Evolutionary conservation across 2,113 vertebrate species (phyloP).

Genomic region (Pseudorectes ferrugineus): DNA sequence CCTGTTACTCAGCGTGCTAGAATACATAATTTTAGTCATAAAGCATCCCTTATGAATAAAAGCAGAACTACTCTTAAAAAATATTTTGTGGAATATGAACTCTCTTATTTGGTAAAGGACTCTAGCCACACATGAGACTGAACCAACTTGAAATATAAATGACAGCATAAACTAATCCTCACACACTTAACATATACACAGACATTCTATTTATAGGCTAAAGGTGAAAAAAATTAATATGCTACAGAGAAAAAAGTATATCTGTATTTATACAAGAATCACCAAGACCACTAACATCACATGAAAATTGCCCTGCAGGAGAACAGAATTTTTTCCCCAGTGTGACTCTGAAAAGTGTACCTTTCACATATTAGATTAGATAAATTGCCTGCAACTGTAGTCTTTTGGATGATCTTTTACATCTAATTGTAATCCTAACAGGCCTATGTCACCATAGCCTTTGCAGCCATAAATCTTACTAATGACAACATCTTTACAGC

Average conservation of each 20-base stretch:
- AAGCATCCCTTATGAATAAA: neutral
- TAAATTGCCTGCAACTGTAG: neutral
- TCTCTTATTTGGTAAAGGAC: neutral
- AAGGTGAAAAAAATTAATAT: neutral
- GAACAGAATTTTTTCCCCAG: neutral
- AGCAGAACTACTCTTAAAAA: neutral
- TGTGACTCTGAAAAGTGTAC: neutral
- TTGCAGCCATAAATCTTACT: slow-evolving; percentile 51
- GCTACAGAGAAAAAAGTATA: neutral
- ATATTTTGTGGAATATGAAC: neutral
- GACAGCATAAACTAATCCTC: neutral
- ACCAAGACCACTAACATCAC: neutral
- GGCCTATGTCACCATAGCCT: slow-evolving; percentile 17
- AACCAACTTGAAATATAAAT: neutral
- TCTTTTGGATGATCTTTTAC: slow-evolving; percentile 37
- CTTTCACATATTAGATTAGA: slow-evolving; percentile 20
- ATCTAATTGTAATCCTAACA: slow-evolving; percentile 53
- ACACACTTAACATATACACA: neutral
- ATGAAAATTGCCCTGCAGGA: neutral
- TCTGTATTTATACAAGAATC: neutral
- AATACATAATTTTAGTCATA: neutral
- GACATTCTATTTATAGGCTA: neutral
- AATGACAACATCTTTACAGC: slow-evolving; percentile 27
- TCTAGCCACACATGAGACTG: neutral
- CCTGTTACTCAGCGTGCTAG: neutral